Evolutionary conservation across 1,140 invertebrate species (phyloP), one percentile per base, ranked within the genome.

Genomic region (Camponotus vicinus): DNA sequence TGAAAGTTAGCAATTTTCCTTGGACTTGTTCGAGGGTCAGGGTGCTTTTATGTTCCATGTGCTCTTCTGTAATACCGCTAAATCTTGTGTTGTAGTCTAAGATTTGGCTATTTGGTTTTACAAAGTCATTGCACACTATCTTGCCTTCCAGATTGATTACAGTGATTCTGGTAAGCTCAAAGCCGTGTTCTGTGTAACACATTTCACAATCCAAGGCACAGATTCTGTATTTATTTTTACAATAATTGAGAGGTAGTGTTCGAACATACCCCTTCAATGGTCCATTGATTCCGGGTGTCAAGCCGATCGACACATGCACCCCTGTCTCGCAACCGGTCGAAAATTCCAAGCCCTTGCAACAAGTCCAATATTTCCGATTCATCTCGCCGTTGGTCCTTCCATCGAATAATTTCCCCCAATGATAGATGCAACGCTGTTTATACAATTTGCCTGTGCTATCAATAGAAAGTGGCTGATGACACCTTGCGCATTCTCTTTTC

Each of bases 41-140:
- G 18, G 95, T 96, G 21, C 96, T 96, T 75, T 89, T 89, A 0
- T 73, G 79, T 89, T 40, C 0, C 3, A 98, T 93, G 92, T 98
- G 96, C 71, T 97, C 95, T 63, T 96, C 96, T 4, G 97, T 97
- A 64, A 98, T 97, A 40, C 98, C 98, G 90, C 98, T 98, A 95
- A 97, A 99, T 21, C 97, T 95, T 0, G 98, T 98, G 92, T 98
- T 98, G 93, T 97, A 98, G 92, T 99, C 98, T 95, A 40, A 99
- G 96, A 63, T 96, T 95, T 34, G 93, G 27, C 0, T 94, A 80
- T 96, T 96, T 2, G 98, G 98, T 86, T 96, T 96, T 1, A 99
- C 98, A 59, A 97, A 96, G 13, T 96, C 96, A 93, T 98, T 97
- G 94, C 99, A 99, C 0, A 98, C 97, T 1, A 97, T 92, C 3